A percentile compares a stretch with the other conserved stretches of the same genome.
Conservation (phyloP, 2,113 vertebrate genomes). For the Chionomys nivalis region DNA sequence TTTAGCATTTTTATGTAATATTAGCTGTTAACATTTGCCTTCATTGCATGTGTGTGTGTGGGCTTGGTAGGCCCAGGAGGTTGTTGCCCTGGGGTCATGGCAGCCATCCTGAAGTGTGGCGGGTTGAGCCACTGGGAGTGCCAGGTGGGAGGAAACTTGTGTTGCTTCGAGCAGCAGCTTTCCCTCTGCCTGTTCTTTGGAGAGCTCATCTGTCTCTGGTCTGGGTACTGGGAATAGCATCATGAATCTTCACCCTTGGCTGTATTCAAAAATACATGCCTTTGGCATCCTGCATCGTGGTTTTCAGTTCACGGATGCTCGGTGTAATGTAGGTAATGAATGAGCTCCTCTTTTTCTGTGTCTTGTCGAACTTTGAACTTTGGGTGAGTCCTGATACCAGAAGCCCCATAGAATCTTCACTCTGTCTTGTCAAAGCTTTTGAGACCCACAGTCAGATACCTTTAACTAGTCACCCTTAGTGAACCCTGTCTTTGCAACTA, state of each 20-base stretch:
- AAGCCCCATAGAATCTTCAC: background rate
- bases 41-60: background rate
- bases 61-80: background rate
- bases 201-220: background rate
- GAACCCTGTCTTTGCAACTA: background rate
- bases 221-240: rapidly evolving
- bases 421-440: background rate
- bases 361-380: background rate
- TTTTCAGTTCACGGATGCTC: background rate
- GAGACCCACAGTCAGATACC: background rate
- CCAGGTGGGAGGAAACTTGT: background rate
- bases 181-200: background rate
- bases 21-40: background rate
- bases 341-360: background rate
- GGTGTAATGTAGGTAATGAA: background rate
- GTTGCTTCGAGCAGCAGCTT: background rate
- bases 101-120: background rate
- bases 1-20: background rate
- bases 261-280: background rate
- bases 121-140: background rate
- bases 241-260: background rate
- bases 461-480: background rate
- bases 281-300: background rate
- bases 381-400: background rate
- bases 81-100: rapidly evolving